Percentiles rank a stretch among this genome's conserved stretches.
These are phyloP conservation scores for Arion vulgaris DNA, from an alignment of 1,140 invertebrate genomes.

Conservation along the genomic window DNA sequence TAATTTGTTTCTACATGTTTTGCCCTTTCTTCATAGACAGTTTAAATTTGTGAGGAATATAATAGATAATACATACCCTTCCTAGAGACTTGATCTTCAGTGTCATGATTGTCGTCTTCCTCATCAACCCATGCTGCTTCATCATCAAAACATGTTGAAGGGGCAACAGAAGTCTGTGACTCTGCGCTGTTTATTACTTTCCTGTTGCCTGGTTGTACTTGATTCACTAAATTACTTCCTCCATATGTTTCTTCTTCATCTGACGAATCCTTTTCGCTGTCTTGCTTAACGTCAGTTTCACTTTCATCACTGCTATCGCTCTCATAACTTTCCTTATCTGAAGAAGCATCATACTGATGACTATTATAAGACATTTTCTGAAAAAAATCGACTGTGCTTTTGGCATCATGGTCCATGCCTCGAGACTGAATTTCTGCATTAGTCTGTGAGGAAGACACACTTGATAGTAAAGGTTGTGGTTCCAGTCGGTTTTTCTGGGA, in stretches of 20 bases:
- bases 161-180: background rate
- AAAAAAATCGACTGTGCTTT: background rate
- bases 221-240: background rate
- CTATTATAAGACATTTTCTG: background rate
- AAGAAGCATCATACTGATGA: background rate
- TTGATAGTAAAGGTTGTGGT: background rate
- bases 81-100: constrained; percentile 24
- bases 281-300: background rate
- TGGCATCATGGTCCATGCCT: background rate
- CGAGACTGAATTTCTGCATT: background rate
- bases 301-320: constrained; percentile 9
- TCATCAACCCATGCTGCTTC: constrained; percentile 48
- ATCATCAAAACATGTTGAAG: constrained; percentile 45
- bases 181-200: background rate
- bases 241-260: background rate
- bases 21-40: too few relatives aligned
- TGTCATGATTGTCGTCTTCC: constrained; percentile 23
- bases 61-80: constrained; percentile 3
- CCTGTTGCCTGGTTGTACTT: background rate
- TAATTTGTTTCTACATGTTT: too few relatives aligned
- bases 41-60: too few relatives aligned
- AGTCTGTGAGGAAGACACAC: background rate
- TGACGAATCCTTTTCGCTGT: background rate
- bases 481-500: background rate
- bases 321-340: background rate